Base-by-base conservation (phyloP, 2,888 invertebrate species). In the Nasonia oneida region DNA sequence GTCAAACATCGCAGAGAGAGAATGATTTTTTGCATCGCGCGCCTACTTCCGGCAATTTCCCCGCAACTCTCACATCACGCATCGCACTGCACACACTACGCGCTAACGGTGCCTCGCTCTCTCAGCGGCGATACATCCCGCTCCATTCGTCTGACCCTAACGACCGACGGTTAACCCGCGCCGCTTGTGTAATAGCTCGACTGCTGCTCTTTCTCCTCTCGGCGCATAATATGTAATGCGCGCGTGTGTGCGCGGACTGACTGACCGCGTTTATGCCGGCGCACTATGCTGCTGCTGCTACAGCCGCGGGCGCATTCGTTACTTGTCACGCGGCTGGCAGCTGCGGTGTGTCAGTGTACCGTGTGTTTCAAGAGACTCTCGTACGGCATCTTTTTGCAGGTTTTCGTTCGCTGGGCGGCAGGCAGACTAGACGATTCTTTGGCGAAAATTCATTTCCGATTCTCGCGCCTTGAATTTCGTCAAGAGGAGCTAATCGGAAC, bases 81-180 rank as follows among this genome's bases (percentile, higher is more conserved):
- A 29, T 29, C 64, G 14, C 15, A 33, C 64, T 33, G 10, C 10
- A 14, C 33, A 14, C 3, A 1, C 14, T 64, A 67, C 33, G 33
- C 15, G 14, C 14, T 64, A 67, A 67, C 64, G 64, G 64, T 67
- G 33, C 33, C 53, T 53, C 53, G 3, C 23, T 23, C 64, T 64
- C 64, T 64, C 64, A 57, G n/a, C 57, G 57, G 57, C n/a, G 57
- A 61, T 61, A 61, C 57, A 61, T 61, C 57, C 23, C 57, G 23
- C 64, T 67, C 64, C 29, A 67, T n/a, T 67, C 64, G 64, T 73
- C 73, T 73, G 73, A 73, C 73, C 73, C 42, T 73, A 73, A 73
- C 73, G 73, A 73, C 42, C 42, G 73, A 42, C 73, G 73, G 39
- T 73, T 67, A 67, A 67, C 64, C 64, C 64, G 64, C 61, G 61